Evolutionary conservation across 2,797 vertebrate species (phyloP).

Genomic region (Moxostoma hubbsi): DNA sequence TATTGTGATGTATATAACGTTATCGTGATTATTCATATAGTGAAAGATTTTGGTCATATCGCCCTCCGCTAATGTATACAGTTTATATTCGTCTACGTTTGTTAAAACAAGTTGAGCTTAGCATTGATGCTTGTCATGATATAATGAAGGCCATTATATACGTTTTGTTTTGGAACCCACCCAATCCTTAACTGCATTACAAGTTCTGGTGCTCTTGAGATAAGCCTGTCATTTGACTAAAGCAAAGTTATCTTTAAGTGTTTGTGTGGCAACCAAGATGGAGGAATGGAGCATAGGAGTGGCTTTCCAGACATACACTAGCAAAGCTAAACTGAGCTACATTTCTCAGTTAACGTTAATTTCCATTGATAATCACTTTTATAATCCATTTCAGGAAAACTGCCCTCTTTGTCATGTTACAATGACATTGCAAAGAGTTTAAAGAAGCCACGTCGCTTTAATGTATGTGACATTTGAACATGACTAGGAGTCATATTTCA

Average conservation of each 20-base stretch:
- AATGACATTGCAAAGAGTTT: background rate
- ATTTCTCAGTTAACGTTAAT: background rate
- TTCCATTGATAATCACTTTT: background rate
- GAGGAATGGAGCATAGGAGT: background rate
- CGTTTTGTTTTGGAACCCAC: background rate
- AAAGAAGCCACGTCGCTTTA: background rate
- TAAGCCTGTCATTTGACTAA: background rate
- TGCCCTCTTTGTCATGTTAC: background rate
- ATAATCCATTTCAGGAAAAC: background rate
- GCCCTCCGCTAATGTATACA: too few species aligned
- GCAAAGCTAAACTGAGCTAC: background rate
- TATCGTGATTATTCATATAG: too few species aligned
- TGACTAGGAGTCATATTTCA: background rate
- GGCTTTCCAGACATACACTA: too few species aligned
- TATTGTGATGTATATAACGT: too few species aligned
- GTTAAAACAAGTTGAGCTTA: too few species aligned
- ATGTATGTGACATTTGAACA: background rate
- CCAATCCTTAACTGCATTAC: background rate
- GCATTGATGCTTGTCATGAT: background rate
- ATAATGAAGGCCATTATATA: background rate
- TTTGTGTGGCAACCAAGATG: background rate
- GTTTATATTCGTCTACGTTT: too few species aligned
- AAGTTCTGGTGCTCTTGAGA: background rate
- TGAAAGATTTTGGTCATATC: too few species aligned
- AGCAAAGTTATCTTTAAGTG: background rate